A percentile compares a stretch with the other conserved stretches of the same genome.
These are phyloP conservation scores for Anolis carolinensis DNA, from an alignment of 2,113 vertebrate genomes.

Conservation along the genomic window DNA sequence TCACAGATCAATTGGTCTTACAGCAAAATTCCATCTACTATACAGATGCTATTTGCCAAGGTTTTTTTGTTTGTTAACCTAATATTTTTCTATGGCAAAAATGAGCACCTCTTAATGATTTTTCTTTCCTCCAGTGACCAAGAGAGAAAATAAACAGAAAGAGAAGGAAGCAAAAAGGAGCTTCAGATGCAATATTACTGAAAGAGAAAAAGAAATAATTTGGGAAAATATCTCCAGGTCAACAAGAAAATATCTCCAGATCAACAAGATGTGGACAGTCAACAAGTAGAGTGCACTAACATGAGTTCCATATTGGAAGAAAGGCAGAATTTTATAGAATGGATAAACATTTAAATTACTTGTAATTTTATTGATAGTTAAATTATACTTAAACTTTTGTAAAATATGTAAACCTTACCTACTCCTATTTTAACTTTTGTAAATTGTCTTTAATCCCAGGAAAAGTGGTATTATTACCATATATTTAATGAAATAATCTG, in stretches of 20 bases:
- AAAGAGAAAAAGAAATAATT: not conserved
- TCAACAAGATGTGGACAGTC: too few relatives aligned
- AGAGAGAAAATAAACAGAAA: slow-evolving; percentile 13
- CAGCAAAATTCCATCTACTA: slow-evolving; percentile 9
- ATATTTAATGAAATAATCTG: too few relatives aligned
- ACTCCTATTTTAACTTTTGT: too few relatives aligned
- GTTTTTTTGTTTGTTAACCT: not conserved
- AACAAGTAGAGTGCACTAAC: too few relatives aligned
- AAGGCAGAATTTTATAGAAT: too few relatives aligned
- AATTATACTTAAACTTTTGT: too few relatives aligned
- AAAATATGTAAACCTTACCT: too few relatives aligned
- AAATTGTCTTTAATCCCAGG: too few relatives aligned
- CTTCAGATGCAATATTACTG: not conserved
- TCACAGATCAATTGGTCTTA: slow-evolving; percentile 35
- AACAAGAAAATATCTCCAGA: not conserved
- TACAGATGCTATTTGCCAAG: slow-evolving; percentile 1
- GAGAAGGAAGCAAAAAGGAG: not conserved
- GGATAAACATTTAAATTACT: too few relatives aligned
- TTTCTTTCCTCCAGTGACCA: not conserved
- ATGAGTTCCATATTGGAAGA: too few relatives aligned
- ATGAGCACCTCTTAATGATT: not conserved
- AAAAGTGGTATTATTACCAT: too few relatives aligned
- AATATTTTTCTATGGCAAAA: slow-evolving; percentile 22
- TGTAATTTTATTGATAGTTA: too few relatives aligned
- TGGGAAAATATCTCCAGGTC: not conserved